These are phyloP conservation scores for Caenorhabditis sinica DNA, from an alignment of 2,888 invertebrate genomes.

Conservation along the genomic window DNA sequence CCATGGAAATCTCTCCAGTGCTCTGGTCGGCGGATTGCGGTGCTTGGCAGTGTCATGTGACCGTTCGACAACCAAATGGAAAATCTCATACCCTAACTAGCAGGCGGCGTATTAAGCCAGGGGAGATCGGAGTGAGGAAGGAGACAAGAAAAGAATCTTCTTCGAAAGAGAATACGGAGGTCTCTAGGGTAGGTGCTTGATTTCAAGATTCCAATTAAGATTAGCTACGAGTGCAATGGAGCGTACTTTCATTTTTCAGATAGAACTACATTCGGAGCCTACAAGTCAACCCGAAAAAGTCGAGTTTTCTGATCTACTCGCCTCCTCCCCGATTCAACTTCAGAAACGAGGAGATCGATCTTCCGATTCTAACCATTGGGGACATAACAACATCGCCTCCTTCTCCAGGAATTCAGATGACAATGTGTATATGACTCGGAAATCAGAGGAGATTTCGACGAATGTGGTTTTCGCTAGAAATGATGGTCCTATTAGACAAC, in stretches of 20 bases:
- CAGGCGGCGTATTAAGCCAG: constrained; percentile 65
- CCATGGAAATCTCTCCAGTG: constrained; percentile 76
- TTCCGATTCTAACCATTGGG: neutral
- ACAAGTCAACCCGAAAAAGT: neutral
- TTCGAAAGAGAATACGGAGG: neutral
- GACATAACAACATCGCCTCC: constrained; percentile 38
- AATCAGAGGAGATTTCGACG: constrained; percentile 40
- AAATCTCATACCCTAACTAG: constrained; percentile 73
- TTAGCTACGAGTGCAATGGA: neutral
- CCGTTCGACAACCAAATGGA: constrained; percentile 67
- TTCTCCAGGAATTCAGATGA: constrained; percentile 63
- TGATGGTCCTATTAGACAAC: constrained; percentile 46
- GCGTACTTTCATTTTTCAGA: constrained; percentile 23
- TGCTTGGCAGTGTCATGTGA: constrained; percentile 76
- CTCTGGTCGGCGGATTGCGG: constrained; percentile 67
- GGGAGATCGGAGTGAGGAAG: constrained; percentile 32
- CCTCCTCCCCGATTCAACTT: constrained; percentile 31
- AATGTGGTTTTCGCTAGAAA: constrained; percentile 55
- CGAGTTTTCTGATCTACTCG: neutral
- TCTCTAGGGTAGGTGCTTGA: constrained; percentile 4
- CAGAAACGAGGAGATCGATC: constrained; percentile 61
- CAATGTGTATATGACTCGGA: constrained; percentile 62
- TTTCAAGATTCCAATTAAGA: no score
- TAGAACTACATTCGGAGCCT: neutral
- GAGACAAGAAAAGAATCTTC: constrained; percentile 38